Evolutionary conservation across 1,140 invertebrate species (phyloP), one percentile per base, ranked within the genome.

Genomic region (Orchestia grillus): DNA sequence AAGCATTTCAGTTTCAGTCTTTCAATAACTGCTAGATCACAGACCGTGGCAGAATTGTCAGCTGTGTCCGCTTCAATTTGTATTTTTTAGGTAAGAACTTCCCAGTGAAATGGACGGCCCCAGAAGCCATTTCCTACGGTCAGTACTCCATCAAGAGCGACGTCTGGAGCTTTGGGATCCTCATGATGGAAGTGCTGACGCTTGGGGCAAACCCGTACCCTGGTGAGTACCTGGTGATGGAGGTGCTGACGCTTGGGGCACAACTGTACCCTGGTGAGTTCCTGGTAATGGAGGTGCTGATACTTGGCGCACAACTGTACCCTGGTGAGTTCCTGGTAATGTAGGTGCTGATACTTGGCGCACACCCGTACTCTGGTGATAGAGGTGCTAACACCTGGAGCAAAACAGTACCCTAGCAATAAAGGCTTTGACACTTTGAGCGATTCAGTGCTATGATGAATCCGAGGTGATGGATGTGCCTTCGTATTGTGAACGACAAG

Each of bases 111-210:
- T 96, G 96, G 96, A 96, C 96, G 6, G 96, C 96, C 8, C 96
- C 96, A 0, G 96, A 96, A 91, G 96, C 88, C 41, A 87, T 92
- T 43, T 45, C 3, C 77, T 96, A 96, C 88, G 45, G 45, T 19
- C 77, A 91, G 43, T 96, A 90, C 87, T 44, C 96, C 62, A 91
- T 96, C 77, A 96, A 96, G 87, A 90, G 77, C 28, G 96, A 96
- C 87, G 87, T 96, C n/a, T 96, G 96, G 96, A 90, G 77, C 62
- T 96, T 96, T 87, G 96, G 96, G 6, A 94, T 96, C 96, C 44
- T 96, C 11, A 88, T 96, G 96, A 88, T 88, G 77, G 96, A 96
- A n/a, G 88, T 96, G 23, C 6, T 96, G 41, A 96, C 96, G 0
- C 43, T 44, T 44, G 96, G 96, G 28, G 87, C 96, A 43, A 91